These are phyloP conservation scores for Chouioia cunea DNA, from an alignment of 2,888 invertebrate genomes.

Conservation along the genomic window DNA sequence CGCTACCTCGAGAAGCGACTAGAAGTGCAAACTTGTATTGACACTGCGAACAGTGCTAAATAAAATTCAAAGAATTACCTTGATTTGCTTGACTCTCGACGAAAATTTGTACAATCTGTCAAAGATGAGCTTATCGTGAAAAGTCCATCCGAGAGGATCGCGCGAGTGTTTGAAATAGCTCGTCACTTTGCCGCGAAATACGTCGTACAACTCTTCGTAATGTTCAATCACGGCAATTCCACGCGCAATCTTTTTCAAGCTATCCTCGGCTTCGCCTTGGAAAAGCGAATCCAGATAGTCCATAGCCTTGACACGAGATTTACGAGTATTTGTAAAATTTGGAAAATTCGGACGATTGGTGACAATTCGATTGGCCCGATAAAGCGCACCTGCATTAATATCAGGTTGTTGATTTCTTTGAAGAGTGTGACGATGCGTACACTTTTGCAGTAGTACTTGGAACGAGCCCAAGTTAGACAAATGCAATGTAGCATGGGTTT, in stretches of 20 bases:
- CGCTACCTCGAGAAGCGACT: slow-evolving; percentile 77
- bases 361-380: too few relatives aligned
- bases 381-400: slow-evolving; percentile 79
- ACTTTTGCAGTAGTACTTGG: slow-evolving; percentile 79
- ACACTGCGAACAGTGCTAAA: too few relatives aligned
- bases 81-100: slow-evolving; percentile 75
- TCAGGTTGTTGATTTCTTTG: slow-evolving; percentile 83
- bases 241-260: slow-evolving; percentile 73
- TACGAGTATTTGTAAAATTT: slow-evolving; percentile 24
- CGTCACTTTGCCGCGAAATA: slow-evolving; percentile 72
- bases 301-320: slow-evolving; percentile 69
- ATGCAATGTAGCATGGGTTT: slow-evolving; percentile 83
- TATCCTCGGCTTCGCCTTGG: slow-evolving; percentile 87
- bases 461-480: slow-evolving; percentile 88
- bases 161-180: slow-evolving; percentile 72
- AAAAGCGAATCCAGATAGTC: slow-evolving; percentile 85
- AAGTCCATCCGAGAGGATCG: slow-evolving; percentile 77
- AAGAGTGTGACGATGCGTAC: slow-evolving; percentile 77
- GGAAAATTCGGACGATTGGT: slow-evolving; percentile 9
- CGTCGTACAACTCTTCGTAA: slow-evolving; percentile 71
- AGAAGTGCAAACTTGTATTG: neutral
- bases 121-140: slow-evolving; percentile 81
- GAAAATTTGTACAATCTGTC: slow-evolving; percentile 76
- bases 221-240: slow-evolving; percentile 71
- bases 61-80: slow-evolving; percentile 56